Evolutionary conservation across 2,888 invertebrate genomes (phyloP).

Genomic region (Lampropteryx suffumata): DNA sequence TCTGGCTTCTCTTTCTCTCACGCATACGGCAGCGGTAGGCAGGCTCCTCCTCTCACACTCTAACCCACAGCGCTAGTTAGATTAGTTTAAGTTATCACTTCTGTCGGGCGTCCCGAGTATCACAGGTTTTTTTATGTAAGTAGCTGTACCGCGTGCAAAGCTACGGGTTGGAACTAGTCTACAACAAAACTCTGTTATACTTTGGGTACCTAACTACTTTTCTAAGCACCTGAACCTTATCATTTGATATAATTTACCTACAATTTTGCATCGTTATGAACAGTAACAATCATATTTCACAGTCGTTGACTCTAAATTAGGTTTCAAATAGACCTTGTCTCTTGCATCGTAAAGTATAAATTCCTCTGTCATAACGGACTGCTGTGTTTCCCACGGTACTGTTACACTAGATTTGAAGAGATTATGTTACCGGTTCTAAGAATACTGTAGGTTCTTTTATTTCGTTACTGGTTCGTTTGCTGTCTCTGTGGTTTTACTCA

Average conservation of each 20-base stretch:
- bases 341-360: not conserved
- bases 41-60: too few species aligned
- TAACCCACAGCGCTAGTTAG: too few species aligned
- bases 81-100: too few species aligned
- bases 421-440: not conserved
- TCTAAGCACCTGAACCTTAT: not conserved
- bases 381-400: slow-evolving; percentile 12
- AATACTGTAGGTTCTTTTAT: not conserved
- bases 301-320: slow-evolving; percentile 14
- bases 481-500: too few species aligned
- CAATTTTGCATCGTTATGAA: slow-evolving; percentile 6
- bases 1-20: too few species aligned
- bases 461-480: too few species aligned
- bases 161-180: too few species aligned
- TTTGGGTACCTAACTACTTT: not conserved
- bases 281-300: slow-evolving; percentile 17
- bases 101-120: too few species aligned
- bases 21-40: too few species aligned
- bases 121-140: too few species aligned
- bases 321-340: not conserved
- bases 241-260: not conserved
- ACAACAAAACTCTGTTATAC: not conserved
- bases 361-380: slow-evolving; percentile 4
- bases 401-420: slow-evolving; percentile 9
- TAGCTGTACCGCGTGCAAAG: too few species aligned